Percentiles rank a stretch among this genome's conserved stretches.
These are phyloP conservation scores for Homarus gammarus DNA, from an alignment of 2,888 invertebrate genomes.

Conservation along the genomic window DNA sequence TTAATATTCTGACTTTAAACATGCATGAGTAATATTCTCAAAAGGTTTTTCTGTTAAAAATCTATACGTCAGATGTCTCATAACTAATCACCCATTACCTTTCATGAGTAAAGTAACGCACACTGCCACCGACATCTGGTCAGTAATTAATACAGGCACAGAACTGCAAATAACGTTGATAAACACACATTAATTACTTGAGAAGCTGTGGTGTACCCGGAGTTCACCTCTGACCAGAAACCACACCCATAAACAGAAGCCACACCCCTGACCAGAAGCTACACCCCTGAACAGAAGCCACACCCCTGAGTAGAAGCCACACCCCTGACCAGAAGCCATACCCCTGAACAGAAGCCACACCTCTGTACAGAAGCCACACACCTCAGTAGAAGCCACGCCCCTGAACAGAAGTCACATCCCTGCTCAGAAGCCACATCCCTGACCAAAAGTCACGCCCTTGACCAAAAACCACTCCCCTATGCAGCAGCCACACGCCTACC, in stretches of 20 bases:
- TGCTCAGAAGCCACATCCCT: not conserved
- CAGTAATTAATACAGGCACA: too few relatives aligned
- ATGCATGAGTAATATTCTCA: too few relatives aligned
- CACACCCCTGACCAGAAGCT: not conserved
- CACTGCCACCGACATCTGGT: too few relatives aligned
- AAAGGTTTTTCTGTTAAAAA: too few relatives aligned
- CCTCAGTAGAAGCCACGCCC: not conserved
- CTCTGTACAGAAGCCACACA: not conserved
- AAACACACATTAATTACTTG: too few relatives aligned
- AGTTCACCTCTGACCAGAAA: not conserved
- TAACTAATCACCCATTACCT: too few relatives aligned
- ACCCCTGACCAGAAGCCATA: not conserved
- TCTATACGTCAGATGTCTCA: too few relatives aligned
- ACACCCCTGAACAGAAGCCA: not conserved
- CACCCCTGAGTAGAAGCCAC: not conserved
- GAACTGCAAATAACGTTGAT: too few relatives aligned
- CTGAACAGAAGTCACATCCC: not conserved
- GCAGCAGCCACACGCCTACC: not conserved
- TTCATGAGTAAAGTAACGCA: too few relatives aligned
- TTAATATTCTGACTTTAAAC: too few relatives aligned
- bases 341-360: not conserved
- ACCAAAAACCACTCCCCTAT: not conserved
- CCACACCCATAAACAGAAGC: not conserved
- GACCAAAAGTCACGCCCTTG: not conserved
- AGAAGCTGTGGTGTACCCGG: too few relatives aligned